Evolutionary conservation across 1,140 invertebrate genomes (phyloP).

Genomic region (Danaus melanippus): DNA sequence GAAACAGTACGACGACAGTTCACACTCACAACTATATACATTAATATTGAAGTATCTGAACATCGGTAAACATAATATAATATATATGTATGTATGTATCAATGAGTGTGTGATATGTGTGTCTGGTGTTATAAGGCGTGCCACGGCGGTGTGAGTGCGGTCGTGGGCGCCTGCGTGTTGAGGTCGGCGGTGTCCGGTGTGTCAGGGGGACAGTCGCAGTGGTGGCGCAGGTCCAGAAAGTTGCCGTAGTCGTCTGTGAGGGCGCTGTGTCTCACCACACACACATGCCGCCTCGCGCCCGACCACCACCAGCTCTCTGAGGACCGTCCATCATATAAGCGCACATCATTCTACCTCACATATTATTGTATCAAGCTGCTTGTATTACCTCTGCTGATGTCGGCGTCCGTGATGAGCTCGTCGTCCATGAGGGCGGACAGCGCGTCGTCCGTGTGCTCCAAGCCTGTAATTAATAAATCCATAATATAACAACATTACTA

Average conservation of each 20-base stretch:
- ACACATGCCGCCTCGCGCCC: constrained; percentile 46
- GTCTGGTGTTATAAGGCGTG: constrained; percentile 15
- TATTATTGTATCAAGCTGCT: not conserved
- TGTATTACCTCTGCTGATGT: constrained; percentile 49
- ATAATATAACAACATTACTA: no score
- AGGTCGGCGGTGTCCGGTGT: constrained; percentile 10
- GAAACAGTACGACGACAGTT: no score
- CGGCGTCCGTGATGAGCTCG: constrained; percentile 53
- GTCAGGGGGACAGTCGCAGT: constrained; percentile 54
- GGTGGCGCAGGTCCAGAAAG: constrained; percentile 55
- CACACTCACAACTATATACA: no score
- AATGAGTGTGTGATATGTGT: no score
- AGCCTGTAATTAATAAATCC: constrained; percentile 30
- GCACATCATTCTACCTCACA: not conserved
- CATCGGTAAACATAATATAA: no score
- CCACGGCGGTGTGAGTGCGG: constrained; percentile 6
- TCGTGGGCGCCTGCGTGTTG: not conserved
- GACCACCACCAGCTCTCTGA: constrained; percentile 43
- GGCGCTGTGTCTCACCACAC: constrained; percentile 55
- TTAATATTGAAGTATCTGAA: no score
- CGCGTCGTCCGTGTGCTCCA: constrained; percentile 52
- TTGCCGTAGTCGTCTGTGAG: constrained; percentile 71
- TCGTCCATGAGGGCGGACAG: constrained; percentile 61
- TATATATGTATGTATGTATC: no score
- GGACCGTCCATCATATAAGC: not conserved